Conservation (phyloP, 1,140 invertebrate genomes). For the Heliconius congener region DNA sequence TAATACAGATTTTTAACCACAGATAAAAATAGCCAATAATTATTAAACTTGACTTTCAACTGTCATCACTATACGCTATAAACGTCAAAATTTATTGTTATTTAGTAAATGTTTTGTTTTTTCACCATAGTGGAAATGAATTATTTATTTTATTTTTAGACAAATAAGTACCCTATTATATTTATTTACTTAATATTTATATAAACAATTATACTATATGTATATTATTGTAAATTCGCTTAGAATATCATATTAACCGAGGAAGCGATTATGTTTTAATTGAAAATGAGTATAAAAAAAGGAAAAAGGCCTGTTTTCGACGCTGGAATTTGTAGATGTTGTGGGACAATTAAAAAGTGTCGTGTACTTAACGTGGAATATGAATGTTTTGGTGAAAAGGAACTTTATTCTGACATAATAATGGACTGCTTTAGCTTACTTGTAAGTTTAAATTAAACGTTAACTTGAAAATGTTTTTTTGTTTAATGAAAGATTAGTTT, state of each 20-base stretch:
- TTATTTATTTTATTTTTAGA: neutral
- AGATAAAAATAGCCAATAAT: neutral
- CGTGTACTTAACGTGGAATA: constrained; percentile 67
- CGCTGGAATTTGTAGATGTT: constrained; percentile 68
- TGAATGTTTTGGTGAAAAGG: constrained; percentile 58
- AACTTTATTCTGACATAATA: constrained; percentile 72
- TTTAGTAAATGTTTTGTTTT: neutral
- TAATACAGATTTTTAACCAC: neutral
- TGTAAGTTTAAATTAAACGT: constrained; percentile 44
- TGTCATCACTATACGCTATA: neutral
- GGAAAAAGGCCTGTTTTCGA: constrained; percentile 59
- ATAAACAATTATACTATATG: neutral
- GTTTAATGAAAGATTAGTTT: too few species aligned
- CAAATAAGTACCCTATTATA: neutral
- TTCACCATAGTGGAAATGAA: neutral
- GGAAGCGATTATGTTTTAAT: neutral
- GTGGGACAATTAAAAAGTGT: constrained; percentile 66
- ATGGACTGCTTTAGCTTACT: constrained; percentile 71
- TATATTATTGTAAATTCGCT: neutral
- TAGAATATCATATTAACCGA: neutral
- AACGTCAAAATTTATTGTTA: neutral
- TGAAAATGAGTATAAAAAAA: constrained; percentile 52
- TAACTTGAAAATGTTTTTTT: too few species aligned
- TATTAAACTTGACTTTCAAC: neutral
- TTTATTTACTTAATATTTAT: neutral